A percentile compares a stretch with the other conserved stretches of the same genome.
phyloP scores from a whole-genome alignment of 2,888 invertebrate genomes.

The Trichopria drosophilae region DNA sequence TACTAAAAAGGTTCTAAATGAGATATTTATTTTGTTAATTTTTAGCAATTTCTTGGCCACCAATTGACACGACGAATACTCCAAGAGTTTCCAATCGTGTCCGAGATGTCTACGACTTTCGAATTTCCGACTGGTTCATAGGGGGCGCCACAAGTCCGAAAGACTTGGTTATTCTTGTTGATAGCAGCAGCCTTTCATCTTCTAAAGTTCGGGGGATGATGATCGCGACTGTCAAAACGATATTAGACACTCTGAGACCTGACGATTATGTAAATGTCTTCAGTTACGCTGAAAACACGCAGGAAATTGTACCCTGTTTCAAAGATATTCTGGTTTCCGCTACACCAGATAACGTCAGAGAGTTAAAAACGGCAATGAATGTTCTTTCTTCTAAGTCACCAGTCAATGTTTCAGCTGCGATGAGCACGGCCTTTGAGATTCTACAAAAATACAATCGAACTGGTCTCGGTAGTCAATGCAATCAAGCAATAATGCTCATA shows the following conservation, averaged over 20 bases:
- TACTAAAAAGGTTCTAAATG: too few relatives aligned
- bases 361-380: constrained; percentile 69
- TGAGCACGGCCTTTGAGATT: constrained; percentile 90
- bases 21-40: too few relatives aligned
- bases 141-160: constrained; percentile 97
- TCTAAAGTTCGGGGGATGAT: constrained; percentile 84
- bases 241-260: constrained; percentile 92
- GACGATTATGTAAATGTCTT: constrained; percentile 97
- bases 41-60: constrained; percentile 82
- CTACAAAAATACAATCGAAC: constrained; percentile 86
- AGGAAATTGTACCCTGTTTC: constrained; percentile 87
- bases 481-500: constrained; percentile 97
- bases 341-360: constrained; percentile 78
- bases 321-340: constrained; percentile 87
- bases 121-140: constrained; percentile 93
- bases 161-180: constrained; percentile 92
- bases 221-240: constrained; percentile 82
- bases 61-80: constrained; percentile 66
- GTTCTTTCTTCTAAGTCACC: constrained; percentile 71
- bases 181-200: constrained; percentile 84
- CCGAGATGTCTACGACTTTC: constrained; percentile 88
- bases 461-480: constrained; percentile 88
- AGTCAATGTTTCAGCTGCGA: constrained; percentile 84
- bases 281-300: constrained; percentile 81
- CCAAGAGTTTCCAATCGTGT: constrained; percentile 71